Percentiles rank a stretch among this genome's conserved stretches.
phyloP scores from a whole-genome alignment of 2,113 vertebrate species.

The Ailurus styani region DNA sequence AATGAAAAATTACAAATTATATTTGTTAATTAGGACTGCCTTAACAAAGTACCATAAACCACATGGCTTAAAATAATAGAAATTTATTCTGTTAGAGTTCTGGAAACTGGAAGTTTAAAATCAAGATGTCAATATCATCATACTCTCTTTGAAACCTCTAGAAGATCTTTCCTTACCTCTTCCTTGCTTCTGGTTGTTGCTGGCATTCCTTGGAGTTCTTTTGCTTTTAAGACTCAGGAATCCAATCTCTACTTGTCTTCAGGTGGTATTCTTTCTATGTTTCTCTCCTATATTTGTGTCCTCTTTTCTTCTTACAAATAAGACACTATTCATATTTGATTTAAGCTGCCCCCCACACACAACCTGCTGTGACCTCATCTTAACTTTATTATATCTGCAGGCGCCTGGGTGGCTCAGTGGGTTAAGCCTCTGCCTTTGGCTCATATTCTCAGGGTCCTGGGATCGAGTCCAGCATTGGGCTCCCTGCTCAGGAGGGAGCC shows the following conservation, averaged over 20 bases:
- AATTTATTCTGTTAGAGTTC: not conserved
- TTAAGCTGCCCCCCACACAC: not conserved
- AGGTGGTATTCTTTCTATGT: not conserved
- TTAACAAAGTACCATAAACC: not conserved
- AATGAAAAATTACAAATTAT: not conserved
- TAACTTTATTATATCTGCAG: not conserved
- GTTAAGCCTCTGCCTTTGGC: no score
- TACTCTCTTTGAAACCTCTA: not conserved
- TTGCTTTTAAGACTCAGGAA: not conserved
- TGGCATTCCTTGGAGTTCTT: not conserved
- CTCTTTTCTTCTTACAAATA: not conserved
- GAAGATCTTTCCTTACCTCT: not conserved
- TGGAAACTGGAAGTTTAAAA: not conserved
- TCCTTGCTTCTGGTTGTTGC: not conserved
- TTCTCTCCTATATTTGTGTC: not conserved
- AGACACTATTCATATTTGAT: not conserved
- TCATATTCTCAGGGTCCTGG: no score
- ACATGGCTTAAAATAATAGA: not conserved
- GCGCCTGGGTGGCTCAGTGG: no score
- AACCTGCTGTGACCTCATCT: not conserved
- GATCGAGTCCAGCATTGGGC: no score
- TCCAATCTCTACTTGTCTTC: not conserved
- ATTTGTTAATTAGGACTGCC: not conserved
- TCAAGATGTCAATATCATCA: not conserved
- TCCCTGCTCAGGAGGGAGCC: no score